These are phyloP conservation scores for Drosophila triauraria DNA, from an alignment of 1,140 invertebrate genomes.

Conservation along the genomic window DNA sequence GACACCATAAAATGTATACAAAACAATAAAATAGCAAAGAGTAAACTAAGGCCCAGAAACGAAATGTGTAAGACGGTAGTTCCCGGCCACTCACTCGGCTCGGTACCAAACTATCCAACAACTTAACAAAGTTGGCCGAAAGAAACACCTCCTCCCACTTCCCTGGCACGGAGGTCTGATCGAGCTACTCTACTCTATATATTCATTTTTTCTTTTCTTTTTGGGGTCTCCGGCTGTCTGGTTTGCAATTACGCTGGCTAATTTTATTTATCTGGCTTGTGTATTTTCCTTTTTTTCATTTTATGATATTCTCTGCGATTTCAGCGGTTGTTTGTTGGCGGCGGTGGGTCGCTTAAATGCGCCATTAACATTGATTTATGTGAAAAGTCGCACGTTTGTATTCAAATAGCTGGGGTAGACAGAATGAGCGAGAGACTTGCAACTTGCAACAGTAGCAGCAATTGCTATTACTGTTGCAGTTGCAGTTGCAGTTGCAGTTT, in stretches of 20 bases:
- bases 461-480: slow-evolving; percentile 37
- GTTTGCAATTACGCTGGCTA: slow-evolving; percentile 71
- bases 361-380: slow-evolving; percentile 74
- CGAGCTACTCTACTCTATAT: slow-evolving; percentile 41
- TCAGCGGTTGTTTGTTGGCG: slow-evolving; percentile 30
- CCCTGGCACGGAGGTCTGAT: slow-evolving; percentile 30
- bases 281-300: slow-evolving; percentile 41
- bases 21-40: slow-evolving; percentile 45
- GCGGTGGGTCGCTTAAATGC: slow-evolving; percentile 64
- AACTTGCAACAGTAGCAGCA: slow-evolving; percentile 27
- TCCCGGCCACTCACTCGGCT: slow-evolving; percentile 47
- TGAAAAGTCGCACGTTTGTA: slow-evolving; percentile 75
- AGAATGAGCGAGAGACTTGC: slow-evolving; percentile 49
- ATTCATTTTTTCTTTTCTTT: slow-evolving; percentile 26
- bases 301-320: slow-evolving; percentile 45
- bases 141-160: slow-evolving; percentile 26
- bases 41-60: slow-evolving; percentile 40
- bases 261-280: slow-evolving; percentile 69
- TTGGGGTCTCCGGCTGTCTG: slow-evolving; percentile 50
- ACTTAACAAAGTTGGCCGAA: slow-evolving; percentile 47
- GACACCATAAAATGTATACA: slow-evolving; percentile 58
- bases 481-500: slow-evolving; percentile 5
- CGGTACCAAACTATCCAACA: slow-evolving; percentile 37
- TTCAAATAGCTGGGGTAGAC: slow-evolving; percentile 55
- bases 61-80: slow-evolving; percentile 63